These are phyloP conservation scores for Dyspetes luteomarginatus DNA, from an alignment of 2,888 invertebrate species.

Conservation along the genomic window DNA sequence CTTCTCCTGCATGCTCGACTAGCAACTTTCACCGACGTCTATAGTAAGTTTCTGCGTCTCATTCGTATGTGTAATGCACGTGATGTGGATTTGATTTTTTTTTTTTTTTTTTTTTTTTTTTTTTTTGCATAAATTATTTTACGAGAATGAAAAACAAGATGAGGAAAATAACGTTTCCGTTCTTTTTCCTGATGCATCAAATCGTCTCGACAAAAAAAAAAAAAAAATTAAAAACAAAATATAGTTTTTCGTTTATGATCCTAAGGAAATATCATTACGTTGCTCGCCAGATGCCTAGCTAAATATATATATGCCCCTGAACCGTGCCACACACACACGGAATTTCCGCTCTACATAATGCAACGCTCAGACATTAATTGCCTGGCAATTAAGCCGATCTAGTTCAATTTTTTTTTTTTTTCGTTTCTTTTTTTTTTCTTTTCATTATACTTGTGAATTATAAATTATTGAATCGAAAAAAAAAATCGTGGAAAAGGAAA, in stretches of 20 bases:
- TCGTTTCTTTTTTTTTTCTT: constrained; percentile 1
- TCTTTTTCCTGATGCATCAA: constrained; percentile 22
- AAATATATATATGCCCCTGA: constrained; percentile 37
- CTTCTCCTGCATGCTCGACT: constrained; percentile 55
- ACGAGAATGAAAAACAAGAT: constrained; percentile 7
- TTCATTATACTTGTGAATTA: not conserved
- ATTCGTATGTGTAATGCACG: not conserved
- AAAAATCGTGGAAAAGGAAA: constrained; percentile 21
- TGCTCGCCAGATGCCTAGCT: not conserved
- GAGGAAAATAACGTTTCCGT: constrained; percentile 1
- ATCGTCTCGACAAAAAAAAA: not conserved
- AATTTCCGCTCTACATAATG: constrained; percentile 80
- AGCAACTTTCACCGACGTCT: constrained; percentile 72
- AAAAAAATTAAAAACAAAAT: not conserved
- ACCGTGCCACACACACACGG: constrained; percentile 72
- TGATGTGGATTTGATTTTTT: constrained; percentile 23
- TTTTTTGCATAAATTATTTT: not conserved
- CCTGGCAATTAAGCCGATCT: constrained; percentile 74
- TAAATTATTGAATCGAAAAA: constrained; percentile 28
- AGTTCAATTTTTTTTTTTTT: constrained; percentile 67
- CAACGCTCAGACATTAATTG: constrained; percentile 72
- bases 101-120: not conserved
- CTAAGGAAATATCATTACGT: constrained; percentile 53
- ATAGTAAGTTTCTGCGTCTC: constrained; percentile 46
- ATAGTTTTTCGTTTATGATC: too few relatives aligned